Evolutionary conservation across 2,797 vertebrate genomes (phyloP), one percentile per base, ranked within the genome.

Genomic region (Phrynocephalus guinanensis): DNA sequence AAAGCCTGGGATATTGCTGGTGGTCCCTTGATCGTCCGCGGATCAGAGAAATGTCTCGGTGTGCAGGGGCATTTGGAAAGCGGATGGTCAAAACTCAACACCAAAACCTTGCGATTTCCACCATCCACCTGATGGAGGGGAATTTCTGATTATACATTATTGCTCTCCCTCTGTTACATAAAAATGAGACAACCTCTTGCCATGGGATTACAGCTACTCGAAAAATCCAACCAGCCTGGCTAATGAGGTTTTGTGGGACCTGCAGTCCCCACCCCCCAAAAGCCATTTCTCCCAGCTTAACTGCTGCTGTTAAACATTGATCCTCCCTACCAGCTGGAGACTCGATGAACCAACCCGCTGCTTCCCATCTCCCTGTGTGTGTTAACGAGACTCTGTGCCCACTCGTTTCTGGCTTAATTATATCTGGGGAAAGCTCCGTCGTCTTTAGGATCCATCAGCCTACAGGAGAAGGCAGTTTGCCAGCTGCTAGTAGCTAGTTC

Each of bases 31-130:
- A 28, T 56, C 78, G 15, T 50, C 3, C 15, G 13, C 1, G 8
- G n/a, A 52, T 30, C 22, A 0, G 56, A 13, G 13, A 48, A 82
- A 56, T 7, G 26, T 52, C 44, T 52, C 1, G 1, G 30, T 75
- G 24, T 38, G 63, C 86, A 60, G 86, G 22, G 80, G 70, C 72
- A 28, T 83, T 77, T 87, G 79, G 30, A 33, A 73, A 28, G 8
- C 13, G 11, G 52, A 56, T 33, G 18, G n/a, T 52, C 22, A 6
- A n/a, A 38, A 16, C 48, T 8, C 1, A 8, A 8, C 3, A 20
- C 5, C 9, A 16, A 48, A 75, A 60, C 48, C 3, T 22, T 16
- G 44, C 24, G 11, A 50, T 70, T 48, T 30, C 75, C 63, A 30
- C 11, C 56, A 63, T 18, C 13, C 13, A 5, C 11, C 38, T 1